Base-by-base conservation (phyloP, 2,888 invertebrate genomes). In the Agonopterix alstromeriana region DNA sequence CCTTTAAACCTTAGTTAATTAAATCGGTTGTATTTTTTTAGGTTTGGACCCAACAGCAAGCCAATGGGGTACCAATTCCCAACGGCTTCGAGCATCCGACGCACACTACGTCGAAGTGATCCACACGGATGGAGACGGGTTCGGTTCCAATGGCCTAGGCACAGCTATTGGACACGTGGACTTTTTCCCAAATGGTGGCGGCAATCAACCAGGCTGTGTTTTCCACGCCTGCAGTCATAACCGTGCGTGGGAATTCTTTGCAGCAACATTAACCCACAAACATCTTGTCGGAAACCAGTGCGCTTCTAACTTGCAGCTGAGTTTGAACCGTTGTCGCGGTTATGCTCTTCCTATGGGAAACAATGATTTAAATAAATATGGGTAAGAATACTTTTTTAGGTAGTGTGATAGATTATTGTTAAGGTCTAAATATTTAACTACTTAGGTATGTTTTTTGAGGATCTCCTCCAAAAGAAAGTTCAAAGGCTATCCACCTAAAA, bases 151-250 rank as follows among this genome's bases (percentile, higher is more conserved):
- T 43, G 97, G 97, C 0, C 92, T 95, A 56, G 91, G 91, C 12
- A 92, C 93, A 58, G 90, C 93, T 0, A 90, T 94, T 41, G 97
- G 96, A 0, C 93, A 96, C 69, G 92, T 95, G 0, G 97, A 97
- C 80, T 97, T 96, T 79, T 97, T 93, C 75, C 95, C 95, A 0
- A 97, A 97, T 63, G 96, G 96, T 0, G 97, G 97, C 0, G 89
- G 91, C 45, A 91, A 91, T 63, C 97, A 87, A 55, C 86, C 85
- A 0, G 86, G 84, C 0, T 85, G 86, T 46, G 8, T 62, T 0
- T 65, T 55, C 4, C 62, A 70, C 43, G 7, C 54, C 0, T 83
- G 82, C 53, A 63, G 63, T 49, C 82, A 82, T 49, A 63, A 73
- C 38, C 67, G 81, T 3, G 72, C 82, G 0, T 77, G 65, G 56